phyloP scores from a whole-genome alignment of 2,113 vertebrate species.

The Bombycilla garrulus region DNA sequence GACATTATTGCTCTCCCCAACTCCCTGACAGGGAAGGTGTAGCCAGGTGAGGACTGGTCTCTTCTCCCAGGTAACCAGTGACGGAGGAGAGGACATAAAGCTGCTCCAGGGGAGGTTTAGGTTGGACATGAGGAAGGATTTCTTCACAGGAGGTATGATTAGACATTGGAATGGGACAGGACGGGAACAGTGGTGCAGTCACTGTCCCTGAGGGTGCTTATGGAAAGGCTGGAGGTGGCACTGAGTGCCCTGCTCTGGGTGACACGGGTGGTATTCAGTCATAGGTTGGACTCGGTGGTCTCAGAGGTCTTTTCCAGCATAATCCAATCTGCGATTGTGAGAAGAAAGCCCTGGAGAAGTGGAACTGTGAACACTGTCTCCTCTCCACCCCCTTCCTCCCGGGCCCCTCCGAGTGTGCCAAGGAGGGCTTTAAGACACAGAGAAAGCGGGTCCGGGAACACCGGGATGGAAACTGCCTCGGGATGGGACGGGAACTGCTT shows the following conservation, averaged over 20 bases:
- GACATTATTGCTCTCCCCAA: accelerated
- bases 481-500: background rate
- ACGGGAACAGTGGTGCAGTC: too few relatives aligned
- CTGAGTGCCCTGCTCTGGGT: background rate
- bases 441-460: background rate
- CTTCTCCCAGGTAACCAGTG: background rate
- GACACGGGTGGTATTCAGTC: background rate
- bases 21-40: background rate
- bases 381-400: accelerated
- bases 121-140: background rate
- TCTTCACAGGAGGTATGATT: background rate
- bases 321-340: background rate
- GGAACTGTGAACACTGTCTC: accelerated
- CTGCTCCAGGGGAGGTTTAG: background rate
- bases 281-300: too few relatives aligned
- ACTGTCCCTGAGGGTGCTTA: background rate
- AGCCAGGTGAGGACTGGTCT: background rate
- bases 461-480: accelerated
- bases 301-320: background rate
- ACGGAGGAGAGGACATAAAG: too few relatives aligned
- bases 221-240: background rate
- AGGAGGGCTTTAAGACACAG: background rate
- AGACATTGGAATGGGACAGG: background rate
- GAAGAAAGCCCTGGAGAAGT: accelerated
- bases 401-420: background rate